Conservation (phyloP, 2,888 invertebrate genomes). For the Spialia ferax region DNA sequence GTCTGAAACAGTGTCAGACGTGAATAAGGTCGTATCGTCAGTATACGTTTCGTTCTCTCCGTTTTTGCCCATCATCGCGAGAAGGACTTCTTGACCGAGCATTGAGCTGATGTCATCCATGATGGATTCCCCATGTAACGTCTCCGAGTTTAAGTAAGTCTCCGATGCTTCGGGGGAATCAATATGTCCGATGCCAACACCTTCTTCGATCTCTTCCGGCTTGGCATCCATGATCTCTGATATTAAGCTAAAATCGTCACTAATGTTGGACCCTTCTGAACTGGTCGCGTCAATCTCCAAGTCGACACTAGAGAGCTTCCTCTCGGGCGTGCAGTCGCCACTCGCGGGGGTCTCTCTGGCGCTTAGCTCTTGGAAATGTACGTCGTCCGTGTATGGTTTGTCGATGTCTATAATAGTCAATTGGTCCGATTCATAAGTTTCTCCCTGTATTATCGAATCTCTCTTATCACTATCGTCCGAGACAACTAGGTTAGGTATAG, state of each 20-base stretch:
- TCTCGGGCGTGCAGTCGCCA: conserved; percentile 75
- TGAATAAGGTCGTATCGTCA: conserved; percentile 90
- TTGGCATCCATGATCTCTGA: conserved; percentile 89
- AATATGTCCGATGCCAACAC: conserved; percentile 90
- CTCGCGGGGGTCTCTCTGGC: conserved; percentile 69
- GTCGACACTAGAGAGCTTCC: conserved; percentile 75
- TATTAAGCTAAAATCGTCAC: conserved; percentile 90
- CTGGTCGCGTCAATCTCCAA: conserved; percentile 85
- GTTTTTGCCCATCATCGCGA: conserved; percentile 88
- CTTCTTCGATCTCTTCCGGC: conserved; percentile 73
- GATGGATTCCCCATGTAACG: conserved; percentile 92
- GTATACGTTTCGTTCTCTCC: conserved; percentile 89
- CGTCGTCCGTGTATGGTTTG: conserved; percentile 81
- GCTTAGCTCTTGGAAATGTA: conserved; percentile 70
- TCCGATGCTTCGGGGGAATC: conserved; percentile 95
- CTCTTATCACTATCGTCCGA: conserved; percentile 80
- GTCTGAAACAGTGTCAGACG: conserved; percentile 84
- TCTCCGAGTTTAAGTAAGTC: conserved; percentile 89
- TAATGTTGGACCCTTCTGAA: conserved; percentile 89
- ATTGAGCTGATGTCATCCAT: conserved; percentile 93
- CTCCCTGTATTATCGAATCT: conserved; percentile 79
- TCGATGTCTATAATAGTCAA: conserved; percentile 89
- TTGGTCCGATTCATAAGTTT: conserved; percentile 87
- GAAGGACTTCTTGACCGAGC: conserved; percentile 89
- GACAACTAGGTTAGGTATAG: conserved; percentile 81